Conservation (phyloP, 30 jellyfish, hydroid and myxozoan species). For the Aurelia sp. region DNA sequence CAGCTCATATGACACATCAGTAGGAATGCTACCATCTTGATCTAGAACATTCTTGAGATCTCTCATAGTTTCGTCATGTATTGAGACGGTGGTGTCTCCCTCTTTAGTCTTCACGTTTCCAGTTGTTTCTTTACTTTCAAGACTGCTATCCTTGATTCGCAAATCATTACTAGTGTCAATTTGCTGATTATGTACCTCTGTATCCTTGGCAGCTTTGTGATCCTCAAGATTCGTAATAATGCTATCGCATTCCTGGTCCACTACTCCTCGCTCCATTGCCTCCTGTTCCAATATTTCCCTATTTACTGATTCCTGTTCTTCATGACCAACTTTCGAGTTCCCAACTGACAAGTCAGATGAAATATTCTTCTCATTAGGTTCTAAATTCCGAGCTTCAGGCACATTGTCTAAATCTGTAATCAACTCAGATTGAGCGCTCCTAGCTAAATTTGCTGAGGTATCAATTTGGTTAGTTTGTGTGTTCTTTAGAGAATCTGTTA, state of each 20-base stretch:
- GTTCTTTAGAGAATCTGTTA: background rate
- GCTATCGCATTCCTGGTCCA: background rate
- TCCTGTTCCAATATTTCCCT: background rate
- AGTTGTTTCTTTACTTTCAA: no score
- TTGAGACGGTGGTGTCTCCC: no score
- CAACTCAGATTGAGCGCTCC: background rate
- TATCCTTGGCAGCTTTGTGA: background rate
- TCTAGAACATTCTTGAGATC: conserved; percentile 41
- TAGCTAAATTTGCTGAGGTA: background rate
- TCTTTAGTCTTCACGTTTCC: no score
- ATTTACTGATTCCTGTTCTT: background rate
- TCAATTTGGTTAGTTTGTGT: background rate
- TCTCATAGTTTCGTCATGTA: background rate
- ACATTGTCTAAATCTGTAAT: no score
- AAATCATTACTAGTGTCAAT: background rate
- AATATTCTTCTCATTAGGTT: no score
- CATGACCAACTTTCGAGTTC: background rate
- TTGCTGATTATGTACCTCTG: background rate
- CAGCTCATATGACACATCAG: conserved; percentile 51
- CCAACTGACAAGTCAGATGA: background rate
- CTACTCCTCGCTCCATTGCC: background rate
- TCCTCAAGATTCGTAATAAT: background rate
- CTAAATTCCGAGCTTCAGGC: no score
- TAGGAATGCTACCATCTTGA: background rate
- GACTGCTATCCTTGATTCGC: background rate